phyloP scores from a whole-genome alignment of 2,888 invertebrate genomes.

The Platypus cylindrus region DNA sequence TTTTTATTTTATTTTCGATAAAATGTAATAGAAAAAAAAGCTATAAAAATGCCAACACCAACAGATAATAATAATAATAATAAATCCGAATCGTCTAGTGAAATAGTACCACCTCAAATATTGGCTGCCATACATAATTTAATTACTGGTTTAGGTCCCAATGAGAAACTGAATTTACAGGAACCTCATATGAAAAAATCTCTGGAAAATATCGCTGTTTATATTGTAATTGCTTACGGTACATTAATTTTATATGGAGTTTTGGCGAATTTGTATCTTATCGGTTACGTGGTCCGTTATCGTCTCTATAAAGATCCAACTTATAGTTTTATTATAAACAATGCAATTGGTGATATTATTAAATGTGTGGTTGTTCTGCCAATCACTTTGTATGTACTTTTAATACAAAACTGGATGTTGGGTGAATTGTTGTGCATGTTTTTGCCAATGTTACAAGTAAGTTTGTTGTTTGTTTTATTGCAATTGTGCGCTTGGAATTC shows the following conservation, averaged over 20 bases:
- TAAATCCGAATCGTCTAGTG: no score
- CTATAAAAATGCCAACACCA: background rate
- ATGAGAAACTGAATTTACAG: slow-evolving; percentile 37
- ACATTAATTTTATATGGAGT: slow-evolving; percentile 44
- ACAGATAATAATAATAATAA: slow-evolving; percentile 18
- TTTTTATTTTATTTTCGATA: no score
- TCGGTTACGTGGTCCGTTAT: slow-evolving; percentile 40
- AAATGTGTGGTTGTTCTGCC: slow-evolving; percentile 57
- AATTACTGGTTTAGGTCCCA: slow-evolving; percentile 25
- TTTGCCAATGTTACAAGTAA: slow-evolving; percentile 60
- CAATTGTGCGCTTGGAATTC: no score
- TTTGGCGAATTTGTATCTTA: slow-evolving; percentile 44
- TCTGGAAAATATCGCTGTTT: slow-evolving; percentile 43
- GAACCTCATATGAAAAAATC: slow-evolving; percentile 47
- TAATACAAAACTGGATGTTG: slow-evolving; percentile 60
- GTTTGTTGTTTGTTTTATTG: slow-evolving; percentile 17
- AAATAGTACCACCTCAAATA: slow-evolving; percentile 27
- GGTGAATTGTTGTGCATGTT: slow-evolving; percentile 60
- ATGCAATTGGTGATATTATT: slow-evolving; percentile 51
- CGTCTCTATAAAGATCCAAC: slow-evolving; percentile 50
- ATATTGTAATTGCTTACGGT: slow-evolving; percentile 50
- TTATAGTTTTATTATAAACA: slow-evolving; percentile 51
- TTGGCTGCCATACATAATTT: slow-evolving; percentile 26
- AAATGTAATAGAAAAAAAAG: slow-evolving; percentile 2
- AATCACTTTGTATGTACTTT: slow-evolving; percentile 50